Evolutionary conservation across 1,140 invertebrate species (phyloP).

Genomic region (Scaptomyza montana): DNA sequence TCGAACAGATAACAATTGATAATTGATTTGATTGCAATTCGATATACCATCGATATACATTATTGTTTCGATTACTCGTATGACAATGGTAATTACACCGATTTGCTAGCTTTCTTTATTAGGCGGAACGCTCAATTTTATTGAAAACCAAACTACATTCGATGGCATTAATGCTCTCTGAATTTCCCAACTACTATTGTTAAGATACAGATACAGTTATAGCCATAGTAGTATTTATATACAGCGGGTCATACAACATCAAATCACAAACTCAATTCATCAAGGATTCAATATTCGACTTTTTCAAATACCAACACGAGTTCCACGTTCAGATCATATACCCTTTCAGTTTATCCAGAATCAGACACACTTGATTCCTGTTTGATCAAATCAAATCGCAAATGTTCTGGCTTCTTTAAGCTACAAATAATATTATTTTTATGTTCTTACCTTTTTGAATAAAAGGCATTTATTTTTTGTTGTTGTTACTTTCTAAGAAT

Average conservation of each 20-base stretch:
- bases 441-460: slow-evolving; percentile 7
- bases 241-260: slow-evolving; percentile 2
- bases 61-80: slow-evolving; percentile 67
- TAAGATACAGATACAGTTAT: background rate
- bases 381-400: slow-evolving; percentile 14
- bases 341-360: slow-evolving; percentile 16
- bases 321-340: slow-evolving; percentile 20
- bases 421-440: slow-evolving; percentile 1
- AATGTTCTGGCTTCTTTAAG: slow-evolving; percentile 25
- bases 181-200: background rate
- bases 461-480: too few relatives aligned
- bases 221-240: background rate
- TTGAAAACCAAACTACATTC: background rate
- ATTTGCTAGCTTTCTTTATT: slow-evolving; percentile 32
- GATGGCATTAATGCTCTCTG: background rate
- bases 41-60: slow-evolving; percentile 51
- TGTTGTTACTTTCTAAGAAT: background rate
- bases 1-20: slow-evolving; percentile 41
- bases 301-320: background rate
- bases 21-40: slow-evolving; percentile 68
- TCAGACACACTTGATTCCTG: slow-evolving; percentile 34
- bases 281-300: slow-evolving; percentile 16
- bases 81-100: slow-evolving; percentile 83
- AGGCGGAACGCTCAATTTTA: background rate
- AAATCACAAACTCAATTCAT: slow-evolving; percentile 35